Percentiles rank a stretch among this genome's conserved stretches.
These are phyloP conservation scores for Phyllotreta striolata DNA, from an alignment of 2,888 invertebrate genomes.

Conservation along the genomic window DNA sequence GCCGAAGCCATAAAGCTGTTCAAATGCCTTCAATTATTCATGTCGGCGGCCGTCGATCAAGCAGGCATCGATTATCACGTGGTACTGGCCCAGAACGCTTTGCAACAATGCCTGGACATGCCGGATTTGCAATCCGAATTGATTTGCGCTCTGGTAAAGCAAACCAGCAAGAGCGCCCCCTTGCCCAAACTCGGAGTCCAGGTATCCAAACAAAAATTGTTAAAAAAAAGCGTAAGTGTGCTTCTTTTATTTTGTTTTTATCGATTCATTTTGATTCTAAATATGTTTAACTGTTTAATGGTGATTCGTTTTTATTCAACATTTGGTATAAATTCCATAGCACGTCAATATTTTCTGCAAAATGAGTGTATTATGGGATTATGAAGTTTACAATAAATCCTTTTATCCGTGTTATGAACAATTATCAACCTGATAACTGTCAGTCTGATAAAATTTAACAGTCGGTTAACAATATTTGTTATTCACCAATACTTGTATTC, in stretches of 20 bases:
- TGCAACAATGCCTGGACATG: conserved; percentile 90
- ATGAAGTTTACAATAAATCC: too few species aligned
- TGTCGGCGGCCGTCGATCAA: conserved; percentile 94
- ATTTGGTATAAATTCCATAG: conserved; percentile 4
- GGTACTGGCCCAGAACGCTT: conserved; percentile 93
- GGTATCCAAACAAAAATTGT: conserved; percentile 65
- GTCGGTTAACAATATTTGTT: too few species aligned
- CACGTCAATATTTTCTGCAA: too few species aligned
- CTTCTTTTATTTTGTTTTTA: conserved; percentile 59
- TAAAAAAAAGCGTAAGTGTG: conserved; percentile 71
- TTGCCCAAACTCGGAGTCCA: conserved; percentile 69
- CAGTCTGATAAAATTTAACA: too few species aligned
- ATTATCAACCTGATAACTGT: too few species aligned
- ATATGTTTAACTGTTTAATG: conserved; percentile 28
- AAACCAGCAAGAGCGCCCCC: conserved; percentile 87
- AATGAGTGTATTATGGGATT: too few species aligned
- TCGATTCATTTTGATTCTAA: conserved; percentile 30
- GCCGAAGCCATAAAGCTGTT: conserved; percentile 92
- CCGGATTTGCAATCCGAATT: conserved; percentile 93
- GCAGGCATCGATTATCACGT: conserved; percentile 98
- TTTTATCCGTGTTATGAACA: too few species aligned
- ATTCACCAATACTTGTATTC: too few species aligned
- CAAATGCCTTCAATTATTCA: conserved; percentile 96
- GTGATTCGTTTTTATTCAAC: conserved; percentile 8
- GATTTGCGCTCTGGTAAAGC: conserved; percentile 88